A percentile compares a stretch with the other conserved stretches of the same genome.
These are phyloP conservation scores for Hanleya hanleyi DNA, from an alignment of 2,888 invertebrate species.

Conservation along the genomic window DNA sequence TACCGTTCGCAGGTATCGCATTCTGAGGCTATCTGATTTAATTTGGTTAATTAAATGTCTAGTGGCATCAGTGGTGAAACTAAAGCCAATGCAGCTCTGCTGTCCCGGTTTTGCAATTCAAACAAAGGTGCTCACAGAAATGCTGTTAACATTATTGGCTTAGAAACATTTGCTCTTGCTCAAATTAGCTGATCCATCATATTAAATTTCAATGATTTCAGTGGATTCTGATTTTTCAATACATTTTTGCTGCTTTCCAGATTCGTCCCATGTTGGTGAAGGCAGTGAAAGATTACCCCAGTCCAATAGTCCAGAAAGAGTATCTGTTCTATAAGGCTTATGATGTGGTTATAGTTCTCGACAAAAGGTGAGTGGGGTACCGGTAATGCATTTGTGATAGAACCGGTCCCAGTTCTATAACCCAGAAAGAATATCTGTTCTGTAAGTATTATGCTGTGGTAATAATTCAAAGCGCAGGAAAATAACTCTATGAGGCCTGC, in stretches of 20 bases:
- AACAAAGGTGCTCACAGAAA: too few relatives aligned
- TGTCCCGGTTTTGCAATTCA: too few relatives aligned
- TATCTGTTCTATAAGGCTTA: conserved; percentile 88
- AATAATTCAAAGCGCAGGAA: conserved; percentile 91
- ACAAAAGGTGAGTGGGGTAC: conserved; percentile 79
- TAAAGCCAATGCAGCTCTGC: too few relatives aligned
- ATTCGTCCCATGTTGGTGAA: conserved; percentile 95
- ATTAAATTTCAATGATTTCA: too few relatives aligned
- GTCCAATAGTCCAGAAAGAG: conserved; percentile 74
- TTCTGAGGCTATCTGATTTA: too few relatives aligned
- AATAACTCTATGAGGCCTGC: too few relatives aligned
- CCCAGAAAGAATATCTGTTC: conserved; percentile 80
- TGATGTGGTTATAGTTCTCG: conserved; percentile 93
- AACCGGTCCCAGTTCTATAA: conserved; percentile 49
- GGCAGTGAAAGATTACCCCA: conserved; percentile 78
- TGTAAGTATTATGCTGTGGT: conserved; percentile 93
- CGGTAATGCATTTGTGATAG: too few relatives aligned
- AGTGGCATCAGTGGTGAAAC: too few relatives aligned
- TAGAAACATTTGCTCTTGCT: background rate
- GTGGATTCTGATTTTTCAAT: background rate
- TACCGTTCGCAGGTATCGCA: too few relatives aligned
- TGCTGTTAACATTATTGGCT: background rate
- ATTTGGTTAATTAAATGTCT: too few relatives aligned
- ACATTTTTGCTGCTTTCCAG: conserved; percentile 63
- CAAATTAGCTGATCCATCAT: background rate